Conservation (phyloP, 2,113 vertebrate species). For the Tapirus terrestris region DNA sequence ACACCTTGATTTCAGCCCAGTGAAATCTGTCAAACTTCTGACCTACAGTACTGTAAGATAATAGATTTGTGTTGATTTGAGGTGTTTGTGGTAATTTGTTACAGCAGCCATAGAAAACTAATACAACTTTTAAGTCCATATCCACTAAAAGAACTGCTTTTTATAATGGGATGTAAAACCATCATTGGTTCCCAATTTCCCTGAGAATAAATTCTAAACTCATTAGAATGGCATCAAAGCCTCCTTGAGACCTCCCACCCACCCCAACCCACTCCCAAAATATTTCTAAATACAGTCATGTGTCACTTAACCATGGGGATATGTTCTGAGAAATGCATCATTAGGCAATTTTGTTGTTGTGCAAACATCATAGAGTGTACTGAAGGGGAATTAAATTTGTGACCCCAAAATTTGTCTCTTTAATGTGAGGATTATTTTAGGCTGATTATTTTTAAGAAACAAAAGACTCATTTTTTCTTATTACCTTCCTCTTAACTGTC, state of each 20-base stretch:
- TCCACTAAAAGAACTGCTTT: not conserved
- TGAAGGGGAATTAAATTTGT: too few relatives aligned
- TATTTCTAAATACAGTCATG: not conserved
- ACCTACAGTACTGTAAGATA: not conserved
- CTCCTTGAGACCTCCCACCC: not conserved
- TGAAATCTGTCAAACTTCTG: not conserved
- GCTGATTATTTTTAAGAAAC: too few relatives aligned
- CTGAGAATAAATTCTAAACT: not conserved
- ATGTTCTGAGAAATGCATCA: too few relatives aligned
- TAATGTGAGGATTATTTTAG: too few relatives aligned
- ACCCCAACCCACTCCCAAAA: not conserved
- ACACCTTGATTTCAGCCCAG: not conserved
- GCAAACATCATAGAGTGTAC: too few relatives aligned
- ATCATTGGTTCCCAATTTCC: not conserved
- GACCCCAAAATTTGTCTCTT: too few relatives aligned
- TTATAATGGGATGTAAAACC: not conserved
- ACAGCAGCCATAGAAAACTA: not conserved
- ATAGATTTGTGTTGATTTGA: not conserved
- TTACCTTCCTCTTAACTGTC: too few relatives aligned
- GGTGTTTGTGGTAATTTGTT: not conserved
- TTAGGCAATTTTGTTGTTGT: too few relatives aligned
- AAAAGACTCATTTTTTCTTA: too few relatives aligned
- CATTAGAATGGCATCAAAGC: not conserved
- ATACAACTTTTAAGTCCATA: not conserved
- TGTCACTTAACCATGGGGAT: too few relatives aligned